Evolutionary conservation across 2,113 vertebrate genomes (phyloP).

Genomic region (Seriola aureovittata): DNA sequence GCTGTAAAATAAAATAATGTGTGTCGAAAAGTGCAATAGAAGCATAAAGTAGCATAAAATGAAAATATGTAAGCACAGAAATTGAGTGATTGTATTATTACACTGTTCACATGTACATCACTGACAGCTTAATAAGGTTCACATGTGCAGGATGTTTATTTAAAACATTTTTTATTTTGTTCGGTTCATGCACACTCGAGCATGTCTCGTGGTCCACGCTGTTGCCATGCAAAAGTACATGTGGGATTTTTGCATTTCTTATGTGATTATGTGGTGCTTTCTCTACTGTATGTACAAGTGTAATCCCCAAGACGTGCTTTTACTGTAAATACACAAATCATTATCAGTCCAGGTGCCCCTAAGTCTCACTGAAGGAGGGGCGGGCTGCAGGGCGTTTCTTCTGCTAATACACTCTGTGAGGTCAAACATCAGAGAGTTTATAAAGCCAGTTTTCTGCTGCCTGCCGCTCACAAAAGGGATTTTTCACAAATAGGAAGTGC

Average conservation of each 20-base stretch:
- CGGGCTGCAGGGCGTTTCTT: constrained; percentile 22
- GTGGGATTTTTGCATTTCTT: constrained; percentile 16
- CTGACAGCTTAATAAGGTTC: neutral
- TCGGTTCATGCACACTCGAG: neutral
- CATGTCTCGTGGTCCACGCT: constrained; percentile 9
- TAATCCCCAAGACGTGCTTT: constrained; percentile 25
- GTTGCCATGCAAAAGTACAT: neutral
- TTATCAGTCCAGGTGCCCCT: neutral
- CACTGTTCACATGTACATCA: neutral
- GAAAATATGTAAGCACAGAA: neutral
- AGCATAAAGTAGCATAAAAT: neutral
- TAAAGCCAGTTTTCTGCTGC: constrained; percentile 51
- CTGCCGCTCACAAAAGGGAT: constrained; percentile 61
- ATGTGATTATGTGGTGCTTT: constrained; percentile 9
- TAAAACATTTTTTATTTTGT: neutral
- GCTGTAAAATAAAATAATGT: too few relatives aligned
- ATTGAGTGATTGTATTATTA: neutral
- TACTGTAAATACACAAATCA: constrained; percentile 42
- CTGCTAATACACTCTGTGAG: constrained; percentile 4
- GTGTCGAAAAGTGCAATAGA: neutral
- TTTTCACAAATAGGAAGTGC: constrained; percentile 31
- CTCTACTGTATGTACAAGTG: constrained; percentile 1
- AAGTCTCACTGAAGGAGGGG: constrained; percentile 15
- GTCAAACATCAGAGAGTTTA: constrained; percentile 52
- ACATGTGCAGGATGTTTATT: neutral